Conservation (phyloP, 2,888 invertebrate genomes). For the Cactoblastis cactorum region DNA sequence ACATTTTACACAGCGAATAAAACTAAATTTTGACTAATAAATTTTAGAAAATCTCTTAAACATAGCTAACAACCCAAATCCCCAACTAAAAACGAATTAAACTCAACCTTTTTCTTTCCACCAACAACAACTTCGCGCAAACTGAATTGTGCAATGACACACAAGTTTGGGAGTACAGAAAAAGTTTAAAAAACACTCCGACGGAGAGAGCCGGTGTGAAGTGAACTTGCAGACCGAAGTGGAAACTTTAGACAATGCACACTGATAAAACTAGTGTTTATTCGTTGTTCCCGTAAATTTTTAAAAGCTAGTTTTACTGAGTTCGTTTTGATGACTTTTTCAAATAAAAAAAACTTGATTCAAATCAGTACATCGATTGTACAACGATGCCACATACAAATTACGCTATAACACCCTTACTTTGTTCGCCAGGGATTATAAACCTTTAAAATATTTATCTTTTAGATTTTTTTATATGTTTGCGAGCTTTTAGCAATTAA, state of each 20-base stretch:
- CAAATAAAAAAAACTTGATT: no score
- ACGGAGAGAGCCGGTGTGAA: background rate
- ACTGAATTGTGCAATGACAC: constrained; percentile 9
- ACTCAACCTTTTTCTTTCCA: background rate
- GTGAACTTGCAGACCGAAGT: constrained; percentile 5
- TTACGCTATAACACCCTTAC: no score
- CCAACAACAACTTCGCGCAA: background rate
- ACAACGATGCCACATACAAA: no score
- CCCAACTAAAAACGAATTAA: background rate
- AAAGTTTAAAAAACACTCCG: background rate
- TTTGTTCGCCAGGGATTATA: no score
- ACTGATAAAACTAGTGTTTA: constrained; percentile 6
- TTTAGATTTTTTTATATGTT: no score
- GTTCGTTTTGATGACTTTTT: background rate
- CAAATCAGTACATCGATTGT: no score
- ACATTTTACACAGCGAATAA: no score
- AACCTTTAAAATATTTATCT: no score
- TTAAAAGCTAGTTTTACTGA: background rate
- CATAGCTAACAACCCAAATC: background rate
- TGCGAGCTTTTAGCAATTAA: no score
- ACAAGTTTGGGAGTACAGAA: background rate
- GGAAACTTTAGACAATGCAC: constrained; percentile 1
- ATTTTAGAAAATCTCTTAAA: no score
- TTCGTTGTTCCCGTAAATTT: background rate
- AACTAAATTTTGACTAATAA: no score